phyloP scores from a whole-genome alignment of 2,113 vertebrate species.

The Pseudopipra pipra region DNA sequence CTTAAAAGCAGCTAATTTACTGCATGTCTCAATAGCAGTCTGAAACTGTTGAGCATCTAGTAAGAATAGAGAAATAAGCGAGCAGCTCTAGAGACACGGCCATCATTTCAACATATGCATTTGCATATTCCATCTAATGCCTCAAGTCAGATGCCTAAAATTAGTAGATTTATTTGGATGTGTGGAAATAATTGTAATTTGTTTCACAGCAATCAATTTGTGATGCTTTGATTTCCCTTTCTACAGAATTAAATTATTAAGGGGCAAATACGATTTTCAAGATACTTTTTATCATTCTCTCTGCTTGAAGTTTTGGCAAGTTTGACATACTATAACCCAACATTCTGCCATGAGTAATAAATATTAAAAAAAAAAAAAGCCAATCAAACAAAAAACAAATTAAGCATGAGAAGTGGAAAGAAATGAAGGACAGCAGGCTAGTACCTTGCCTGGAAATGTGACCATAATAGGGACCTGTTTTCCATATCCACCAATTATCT shows the following conservation, averaged over 20 bases:
- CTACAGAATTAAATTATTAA: constrained; percentile 58
- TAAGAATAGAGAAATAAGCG: constrained; percentile 20
- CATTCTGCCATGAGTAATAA: constrained; percentile 15
- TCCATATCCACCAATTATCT: not conserved
- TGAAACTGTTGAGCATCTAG: not conserved
- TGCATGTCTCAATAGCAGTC: not conserved
- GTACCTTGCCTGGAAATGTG: not conserved
- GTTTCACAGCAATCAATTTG: constrained; percentile 69
- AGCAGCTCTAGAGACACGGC: not conserved
- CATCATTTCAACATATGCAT: constrained; percentile 42
- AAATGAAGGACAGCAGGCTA: not conserved
- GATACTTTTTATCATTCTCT: constrained; percentile 23
- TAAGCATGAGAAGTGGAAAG: not conserved
- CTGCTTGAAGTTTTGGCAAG: constrained; percentile 54
- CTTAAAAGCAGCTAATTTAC: constrained; percentile 66
- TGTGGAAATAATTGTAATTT: constrained; percentile 72
- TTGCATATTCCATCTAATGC: constrained; percentile 63
- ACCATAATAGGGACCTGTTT: not conserved
- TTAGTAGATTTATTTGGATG: constrained; percentile 67
- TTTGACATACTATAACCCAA: constrained; percentile 27
- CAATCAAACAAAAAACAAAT: constrained; percentile 6
- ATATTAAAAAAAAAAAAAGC: not conserved
- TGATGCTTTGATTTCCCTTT: constrained; percentile 65
- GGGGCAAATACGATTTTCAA: constrained; percentile 49
- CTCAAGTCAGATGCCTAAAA: constrained; percentile 63